These are phyloP conservation scores for Agraylea sexmaculata DNA, from an alignment of 1,140 invertebrate genomes.

Conservation along the genomic window DNA sequence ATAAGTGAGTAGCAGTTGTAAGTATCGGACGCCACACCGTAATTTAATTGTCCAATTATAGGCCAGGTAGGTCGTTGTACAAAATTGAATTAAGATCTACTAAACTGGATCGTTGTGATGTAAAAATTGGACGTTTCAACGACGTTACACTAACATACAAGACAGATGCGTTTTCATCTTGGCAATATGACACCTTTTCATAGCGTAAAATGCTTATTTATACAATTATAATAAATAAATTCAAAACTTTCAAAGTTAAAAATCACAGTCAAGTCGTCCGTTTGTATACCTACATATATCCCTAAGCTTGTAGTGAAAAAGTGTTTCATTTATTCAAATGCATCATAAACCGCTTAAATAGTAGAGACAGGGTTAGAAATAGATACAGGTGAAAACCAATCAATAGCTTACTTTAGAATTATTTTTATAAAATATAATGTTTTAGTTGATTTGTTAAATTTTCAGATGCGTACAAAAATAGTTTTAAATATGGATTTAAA, in stretches of 20 bases:
- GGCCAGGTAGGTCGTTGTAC: slow-evolving; percentile 20
- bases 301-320: too few species aligned
- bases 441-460: too few species aligned
- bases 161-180: background rate
- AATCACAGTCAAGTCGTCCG: too few species aligned
- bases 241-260: background rate
- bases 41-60: slow-evolving; percentile 23
- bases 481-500: too few species aligned
- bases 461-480: too few species aligned
- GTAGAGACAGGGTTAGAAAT: too few species aligned
- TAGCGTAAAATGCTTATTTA: slow-evolving; percentile 1
- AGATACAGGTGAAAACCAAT: too few species aligned
- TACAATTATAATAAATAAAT: background rate
- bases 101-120: slow-evolving; percentile 20
- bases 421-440: background rate
- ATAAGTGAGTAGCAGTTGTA: too few species aligned
- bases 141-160: background rate
- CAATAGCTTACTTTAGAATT: background rate
- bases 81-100: slow-evolving; percentile 23
- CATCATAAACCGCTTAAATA: too few species aligned
- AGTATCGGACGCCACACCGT: too few species aligned
- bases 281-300: too few species aligned
- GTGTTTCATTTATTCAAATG: too few species aligned
- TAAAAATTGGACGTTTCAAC: background rate
- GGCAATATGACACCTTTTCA: background rate